Evolutionary conservation across 2,797 vertebrate species (phyloP).

Genomic region (Phataginus tetradactyla): DNA sequence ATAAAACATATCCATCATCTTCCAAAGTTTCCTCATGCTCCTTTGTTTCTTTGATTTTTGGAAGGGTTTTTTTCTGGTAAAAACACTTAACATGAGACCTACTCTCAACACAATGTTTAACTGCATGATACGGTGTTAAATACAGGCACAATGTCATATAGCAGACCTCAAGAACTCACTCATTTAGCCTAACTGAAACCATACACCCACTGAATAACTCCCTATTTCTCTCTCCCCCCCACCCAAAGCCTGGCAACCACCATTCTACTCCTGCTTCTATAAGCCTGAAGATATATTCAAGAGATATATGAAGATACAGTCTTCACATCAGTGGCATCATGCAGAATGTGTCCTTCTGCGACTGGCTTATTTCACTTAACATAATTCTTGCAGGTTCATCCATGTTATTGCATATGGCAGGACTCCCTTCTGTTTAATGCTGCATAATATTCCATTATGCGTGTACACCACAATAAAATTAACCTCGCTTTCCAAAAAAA

Average conservation of each 20-base stretch:
- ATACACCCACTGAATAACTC: not conserved
- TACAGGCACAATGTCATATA: not conserved
- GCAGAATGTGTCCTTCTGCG: not conserved
- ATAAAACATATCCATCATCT: not conserved
- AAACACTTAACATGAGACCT: not conserved
- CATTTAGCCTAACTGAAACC: not conserved
- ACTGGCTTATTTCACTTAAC: not conserved
- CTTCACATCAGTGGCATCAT: not conserved
- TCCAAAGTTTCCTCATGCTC: too few relatives aligned
- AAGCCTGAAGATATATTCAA: not conserved
- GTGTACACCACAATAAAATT: not conserved
- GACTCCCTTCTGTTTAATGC: not conserved
- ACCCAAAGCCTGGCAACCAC: not conserved
- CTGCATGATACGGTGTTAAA: not conserved
- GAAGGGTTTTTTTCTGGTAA: not conserved
- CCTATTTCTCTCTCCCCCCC: not conserved
- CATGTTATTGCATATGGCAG: not conserved
- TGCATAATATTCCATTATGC: not conserved
- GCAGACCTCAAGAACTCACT: not conserved
- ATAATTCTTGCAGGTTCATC: not conserved
- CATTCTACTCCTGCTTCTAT: not conserved
- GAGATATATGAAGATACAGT: too few relatives aligned
- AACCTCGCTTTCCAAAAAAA: constrained; percentile 30
- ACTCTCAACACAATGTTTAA: not conserved
- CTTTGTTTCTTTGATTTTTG: not conserved